phyloP scores from a whole-genome alignment of 1,140 invertebrate genomes.

The Leptinotarsa defecta region DNA sequence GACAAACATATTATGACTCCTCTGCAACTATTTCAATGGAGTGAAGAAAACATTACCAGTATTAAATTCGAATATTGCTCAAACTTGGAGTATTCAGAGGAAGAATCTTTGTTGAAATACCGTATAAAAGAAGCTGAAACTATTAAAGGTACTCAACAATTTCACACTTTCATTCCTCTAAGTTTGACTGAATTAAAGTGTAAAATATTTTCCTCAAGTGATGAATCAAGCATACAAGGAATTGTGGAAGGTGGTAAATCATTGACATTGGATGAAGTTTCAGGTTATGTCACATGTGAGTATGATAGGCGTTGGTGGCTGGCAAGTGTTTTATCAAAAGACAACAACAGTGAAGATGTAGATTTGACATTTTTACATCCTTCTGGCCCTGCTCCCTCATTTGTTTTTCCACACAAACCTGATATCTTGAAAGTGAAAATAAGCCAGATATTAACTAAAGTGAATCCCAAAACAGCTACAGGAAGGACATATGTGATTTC shows the following conservation, averaged over 20 bases:
- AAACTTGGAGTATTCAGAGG: conserved; percentile 1
- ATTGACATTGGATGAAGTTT: background rate
- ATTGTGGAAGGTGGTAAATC: background rate
- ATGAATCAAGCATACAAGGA: too few relatives aligned
- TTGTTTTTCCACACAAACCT: background rate
- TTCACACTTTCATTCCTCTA: background rate
- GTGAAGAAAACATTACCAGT: too few relatives aligned
- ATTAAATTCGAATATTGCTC: background rate
- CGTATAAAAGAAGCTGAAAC: background rate
- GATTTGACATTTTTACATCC: conserved; percentile 1
- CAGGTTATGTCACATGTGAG: background rate
- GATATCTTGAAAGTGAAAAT: background rate
- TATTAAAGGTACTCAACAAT: background rate
- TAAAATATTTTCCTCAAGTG: background rate
- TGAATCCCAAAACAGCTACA: background rate
- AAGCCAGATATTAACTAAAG: background rate
- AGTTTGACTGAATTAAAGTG: background rate
- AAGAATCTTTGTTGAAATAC: background rate
- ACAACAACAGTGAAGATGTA: background rate
- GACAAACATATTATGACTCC: conserved; percentile 15
- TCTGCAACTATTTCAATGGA: background rate
- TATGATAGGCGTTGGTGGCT: background rate
- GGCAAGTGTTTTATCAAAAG: background rate
- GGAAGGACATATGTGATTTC: background rate
- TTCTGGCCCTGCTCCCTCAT: background rate